Evolutionary conservation across 1,140 invertebrate species (phyloP).

Genomic region (Pseudobourletiella spinata): DNA sequence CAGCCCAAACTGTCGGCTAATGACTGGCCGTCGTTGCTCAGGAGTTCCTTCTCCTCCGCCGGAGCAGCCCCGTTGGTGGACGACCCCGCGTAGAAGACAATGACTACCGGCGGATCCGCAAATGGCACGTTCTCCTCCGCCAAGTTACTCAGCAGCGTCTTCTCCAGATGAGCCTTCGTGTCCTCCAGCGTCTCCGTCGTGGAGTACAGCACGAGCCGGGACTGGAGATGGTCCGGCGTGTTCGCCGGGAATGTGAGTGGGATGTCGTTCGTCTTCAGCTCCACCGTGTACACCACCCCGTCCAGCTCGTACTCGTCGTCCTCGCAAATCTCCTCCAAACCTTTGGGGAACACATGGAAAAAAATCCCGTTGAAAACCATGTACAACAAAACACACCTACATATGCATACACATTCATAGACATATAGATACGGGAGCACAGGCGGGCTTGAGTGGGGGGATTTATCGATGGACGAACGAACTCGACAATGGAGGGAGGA

Average conservation of each 20-base stretch:
- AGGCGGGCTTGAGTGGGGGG: too few species aligned
- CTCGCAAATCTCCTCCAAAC: constrained; percentile 52
- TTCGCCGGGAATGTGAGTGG: constrained; percentile 25
- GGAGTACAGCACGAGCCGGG: constrained; percentile 60
- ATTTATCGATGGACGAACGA: too few species aligned
- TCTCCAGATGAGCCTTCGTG: constrained; percentile 80
- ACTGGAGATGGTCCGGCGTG: constrained; percentile 31
- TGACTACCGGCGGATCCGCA: constrained; percentile 56
- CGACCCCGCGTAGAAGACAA: constrained; percentile 30
- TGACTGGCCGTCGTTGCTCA: constrained; percentile 35
- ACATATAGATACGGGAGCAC: too few species aligned
- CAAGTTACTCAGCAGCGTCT: constrained; percentile 80
- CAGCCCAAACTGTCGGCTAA: constrained; percentile 37
- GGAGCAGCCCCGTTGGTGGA: constrained; percentile 4
- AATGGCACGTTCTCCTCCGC: constrained; percentile 85
- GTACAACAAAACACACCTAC: too few species aligned
- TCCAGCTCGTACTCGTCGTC: constrained; percentile 80
- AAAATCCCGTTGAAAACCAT: too few species aligned
- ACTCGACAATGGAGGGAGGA: too few species aligned
- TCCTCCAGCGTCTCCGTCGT: constrained; percentile 86
- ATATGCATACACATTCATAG: too few species aligned
- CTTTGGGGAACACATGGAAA: constrained; percentile 14
- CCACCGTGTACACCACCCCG: constrained; percentile 60
- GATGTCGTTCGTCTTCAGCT: constrained; percentile 31
- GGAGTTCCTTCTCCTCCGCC: constrained; percentile 30